Base-by-base conservation (phyloP, 2,888 invertebrate genomes). In the Listrodromus nycthemerus region DNA sequence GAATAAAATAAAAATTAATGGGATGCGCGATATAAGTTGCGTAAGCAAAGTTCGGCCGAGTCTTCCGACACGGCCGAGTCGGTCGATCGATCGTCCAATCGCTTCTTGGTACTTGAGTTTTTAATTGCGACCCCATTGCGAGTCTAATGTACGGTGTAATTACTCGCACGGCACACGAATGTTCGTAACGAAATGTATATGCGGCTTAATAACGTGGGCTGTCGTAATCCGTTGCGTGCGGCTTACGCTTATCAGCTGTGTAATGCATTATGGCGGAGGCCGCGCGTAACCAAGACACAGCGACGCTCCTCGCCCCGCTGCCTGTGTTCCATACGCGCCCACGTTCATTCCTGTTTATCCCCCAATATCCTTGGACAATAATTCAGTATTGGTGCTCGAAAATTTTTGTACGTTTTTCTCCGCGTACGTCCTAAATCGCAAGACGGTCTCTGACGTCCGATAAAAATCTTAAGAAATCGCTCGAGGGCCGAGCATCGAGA, bases 261-360 rank as follows among this genome's bases (percentile, higher is more conserved):
- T 69, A 69, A 50, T 30, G 50, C 69, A 30, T 69, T 50, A 69
- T 69, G 50, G 66, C 52, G 13, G 67, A n/a, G 50, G 55, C 24
- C 55, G 13, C 55, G 24, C 55, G 55, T 24, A 55, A 55, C 6
- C 55, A 24, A 24, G n/a, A 61, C 61, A 61, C 61, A 33, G 27
- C 30, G 6, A 27, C 61, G 30, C n/a, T 27, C 61, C n/a, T 16
- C 33, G 24, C 30, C n/a, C 30, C n/a, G 7, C 16, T 61, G 27
- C 13, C 33, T n/a, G n/a, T n/a, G 19, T 33, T 30, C 6, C 7
- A n/a, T 16, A 33, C 61, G 27, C 61, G n/a, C 61, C 33, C 33
- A 61, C 30, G n/a, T 33, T n/a, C 7, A 61, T 33, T 61, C n/a
- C 16, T 30, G 5, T 33, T 6, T 8, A 1, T 6, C n/a, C 13